Evolutionary conservation across 2,888 invertebrate species (phyloP), one percentile per base, ranked within the genome.

Genomic region (Mycalesis mineus): DNA sequence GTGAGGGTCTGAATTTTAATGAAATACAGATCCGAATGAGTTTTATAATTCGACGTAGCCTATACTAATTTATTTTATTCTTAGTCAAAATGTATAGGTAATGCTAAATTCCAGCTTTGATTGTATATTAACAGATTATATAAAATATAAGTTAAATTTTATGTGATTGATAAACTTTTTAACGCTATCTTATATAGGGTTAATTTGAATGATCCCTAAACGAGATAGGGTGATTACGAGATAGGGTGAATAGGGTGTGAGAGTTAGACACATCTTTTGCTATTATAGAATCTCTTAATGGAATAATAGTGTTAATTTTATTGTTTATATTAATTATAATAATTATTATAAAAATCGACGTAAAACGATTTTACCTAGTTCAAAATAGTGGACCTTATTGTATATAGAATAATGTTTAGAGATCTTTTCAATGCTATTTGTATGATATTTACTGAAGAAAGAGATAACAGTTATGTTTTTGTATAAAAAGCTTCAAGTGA

Each of bases 361-460:
- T 74, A 75, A 77, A 61, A 31, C 67, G 65, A 67, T 68, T 72
- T 69, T 64, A 66, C 59, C 53, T 68, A 68, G 66, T 64, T 69
- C 62, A 62, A 67, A 65, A 64, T 72, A 74, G 70, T 71, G 69
- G 71, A 73, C 72, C 72, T 74, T 70, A 71, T 63, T 77, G 76
- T 81, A 77, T 66, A 78, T 77, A 75, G 65, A 59, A 41, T 65
- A 52, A 52, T 52, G 9, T 52, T 52, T 52, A 52, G 52, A 42
- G 17, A 52, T 42, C 41, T 41, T 52, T 57, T 56, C 62, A 61
- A 42, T 60, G 60, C 48, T 17, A n/a, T 28, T 15, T 33, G 29
- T 33, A 42, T 42, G 2, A 33, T 52, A 39, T 42, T 41, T n/a
- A 13, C 33, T 52, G 28, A 52, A 41, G 33, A 33, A 8, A 42